A percentile compares a stretch with the other conserved stretches of the same genome.
Conservation (phyloP, 2,797 vertebrate species). For the Saguinus oedipus region DNA sequence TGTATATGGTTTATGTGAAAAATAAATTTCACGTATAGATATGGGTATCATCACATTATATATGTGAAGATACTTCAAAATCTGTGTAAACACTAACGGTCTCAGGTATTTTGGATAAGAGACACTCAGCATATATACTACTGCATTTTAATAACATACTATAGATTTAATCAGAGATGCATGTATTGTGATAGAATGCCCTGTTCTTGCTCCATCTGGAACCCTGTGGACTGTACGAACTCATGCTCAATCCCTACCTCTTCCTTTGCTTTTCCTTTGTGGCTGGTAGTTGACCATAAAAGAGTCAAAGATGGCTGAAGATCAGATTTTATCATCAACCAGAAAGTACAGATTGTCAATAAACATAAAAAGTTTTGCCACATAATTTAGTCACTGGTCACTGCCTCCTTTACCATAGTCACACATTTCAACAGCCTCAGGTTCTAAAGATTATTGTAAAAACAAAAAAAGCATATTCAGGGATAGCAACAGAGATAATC, state of each 20-base stretch:
- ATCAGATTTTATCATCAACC: neutral
- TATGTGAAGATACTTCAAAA: neutral
- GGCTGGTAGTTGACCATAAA: neutral
- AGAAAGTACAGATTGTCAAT: neutral
- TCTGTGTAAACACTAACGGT: neutral
- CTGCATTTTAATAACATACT: neutral
- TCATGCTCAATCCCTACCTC: neutral
- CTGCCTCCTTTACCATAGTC: neutral
- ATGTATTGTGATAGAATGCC: neutral
- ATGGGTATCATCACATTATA: neutral
- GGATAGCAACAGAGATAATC: neutral
- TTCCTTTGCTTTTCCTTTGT: neutral
- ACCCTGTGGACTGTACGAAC: neutral
- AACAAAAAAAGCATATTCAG: neutral
- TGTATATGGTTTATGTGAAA: neutral
- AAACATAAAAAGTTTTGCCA: neutral
- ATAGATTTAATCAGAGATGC: neutral
- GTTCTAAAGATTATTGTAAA: neutral
- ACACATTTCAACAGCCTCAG: neutral
- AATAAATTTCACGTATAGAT: neutral
- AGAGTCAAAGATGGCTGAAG: neutral
- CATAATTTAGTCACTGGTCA: neutral
- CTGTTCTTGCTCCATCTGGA: neutral
- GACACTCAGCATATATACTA: neutral
- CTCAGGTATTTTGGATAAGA: neutral